These are phyloP conservation scores for Ceyx erithaca DNA, from an alignment of 2,797 vertebrate species.

Conservation along the genomic window DNA sequence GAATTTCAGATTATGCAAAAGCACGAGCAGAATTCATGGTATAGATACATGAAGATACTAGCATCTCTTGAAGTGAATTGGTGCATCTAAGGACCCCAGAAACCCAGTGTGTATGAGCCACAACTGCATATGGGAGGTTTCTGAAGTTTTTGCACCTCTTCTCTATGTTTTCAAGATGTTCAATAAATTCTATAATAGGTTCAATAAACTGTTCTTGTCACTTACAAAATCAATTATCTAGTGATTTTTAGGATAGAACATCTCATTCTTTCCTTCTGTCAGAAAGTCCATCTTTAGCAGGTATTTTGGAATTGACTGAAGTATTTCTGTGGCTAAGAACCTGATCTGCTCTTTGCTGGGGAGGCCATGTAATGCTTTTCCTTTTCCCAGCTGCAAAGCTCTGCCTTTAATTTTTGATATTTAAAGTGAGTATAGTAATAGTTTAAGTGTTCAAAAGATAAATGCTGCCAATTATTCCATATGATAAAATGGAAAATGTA, in stretches of 20 bases:
- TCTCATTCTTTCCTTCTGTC: neutral
- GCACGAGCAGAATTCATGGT: neutral
- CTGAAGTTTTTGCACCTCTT: neutral
- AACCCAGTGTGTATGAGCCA: neutral
- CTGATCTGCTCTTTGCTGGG: neutral
- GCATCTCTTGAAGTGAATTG: neutral
- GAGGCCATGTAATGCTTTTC: neutral
- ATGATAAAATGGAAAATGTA: slow-evolving; percentile 1
- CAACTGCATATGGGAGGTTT: neutral
- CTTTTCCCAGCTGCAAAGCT: neutral
- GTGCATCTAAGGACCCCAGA: neutral
- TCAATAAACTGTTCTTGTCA: neutral
- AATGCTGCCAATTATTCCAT: slow-evolving; percentile 11
- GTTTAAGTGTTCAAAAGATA: slow-evolving; percentile 1
- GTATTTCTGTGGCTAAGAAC: neutral
- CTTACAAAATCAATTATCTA: neutral
- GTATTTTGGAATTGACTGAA: neutral
- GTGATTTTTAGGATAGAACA: neutral
- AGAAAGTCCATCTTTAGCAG: neutral
- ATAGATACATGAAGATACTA: neutral
- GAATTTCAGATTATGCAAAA: neutral
- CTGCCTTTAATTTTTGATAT: neutral
- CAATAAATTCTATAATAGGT: neutral
- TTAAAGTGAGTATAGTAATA: neutral
- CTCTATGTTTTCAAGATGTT: neutral